Conservation (phyloP, 1,140 invertebrate genomes). For the Drosophila rhopaloa region DNA sequence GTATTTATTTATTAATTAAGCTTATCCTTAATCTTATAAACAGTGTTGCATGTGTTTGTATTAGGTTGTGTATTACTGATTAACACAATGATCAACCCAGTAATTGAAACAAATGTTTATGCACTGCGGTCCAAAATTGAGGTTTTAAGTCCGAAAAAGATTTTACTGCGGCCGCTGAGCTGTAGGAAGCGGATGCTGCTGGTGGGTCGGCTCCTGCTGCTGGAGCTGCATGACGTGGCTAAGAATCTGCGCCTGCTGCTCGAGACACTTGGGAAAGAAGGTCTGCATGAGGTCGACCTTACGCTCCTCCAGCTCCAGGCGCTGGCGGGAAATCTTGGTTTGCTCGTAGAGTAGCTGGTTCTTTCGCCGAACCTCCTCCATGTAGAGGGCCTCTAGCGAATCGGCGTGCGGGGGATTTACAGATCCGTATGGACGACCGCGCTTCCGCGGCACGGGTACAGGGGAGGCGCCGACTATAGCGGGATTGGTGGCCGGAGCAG, state of each 20-base stretch:
- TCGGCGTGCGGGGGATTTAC: slow-evolving; percentile 52
- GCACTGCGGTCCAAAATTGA: slow-evolving; percentile 8
- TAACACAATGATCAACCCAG: not conserved
- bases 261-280: slow-evolving; percentile 76
- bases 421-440: slow-evolving; percentile 64
- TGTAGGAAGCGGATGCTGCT: slow-evolving; percentile 8
- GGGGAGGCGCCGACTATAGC: slow-evolving; percentile 8
- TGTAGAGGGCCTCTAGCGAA: slow-evolving; percentile 61
- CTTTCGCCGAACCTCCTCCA: slow-evolving; percentile 75
- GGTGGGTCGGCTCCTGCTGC: slow-evolving; percentile 13
- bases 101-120: not conserved
- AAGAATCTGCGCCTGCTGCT: slow-evolving; percentile 72
- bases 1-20: slow-evolving; percentile 33
- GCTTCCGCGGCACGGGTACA: slow-evolving; percentile 57
- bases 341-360: slow-evolving; percentile 73
- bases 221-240: slow-evolving; percentile 46
- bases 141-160: slow-evolving; percentile 4
- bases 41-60: slow-evolving; percentile 20
- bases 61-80: slow-evolving; percentile 27
- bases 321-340: slow-evolving; percentile 67
- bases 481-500: slow-evolving; percentile 9
- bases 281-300: slow-evolving; percentile 69
- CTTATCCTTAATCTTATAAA: slow-evolving; percentile 37
- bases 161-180: slow-evolving; percentile 33
- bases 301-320: slow-evolving; percentile 69